Evolutionary conservation across 1,140 invertebrate genomes (phyloP).

Genomic region (Mercenaria mercenaria): DNA sequence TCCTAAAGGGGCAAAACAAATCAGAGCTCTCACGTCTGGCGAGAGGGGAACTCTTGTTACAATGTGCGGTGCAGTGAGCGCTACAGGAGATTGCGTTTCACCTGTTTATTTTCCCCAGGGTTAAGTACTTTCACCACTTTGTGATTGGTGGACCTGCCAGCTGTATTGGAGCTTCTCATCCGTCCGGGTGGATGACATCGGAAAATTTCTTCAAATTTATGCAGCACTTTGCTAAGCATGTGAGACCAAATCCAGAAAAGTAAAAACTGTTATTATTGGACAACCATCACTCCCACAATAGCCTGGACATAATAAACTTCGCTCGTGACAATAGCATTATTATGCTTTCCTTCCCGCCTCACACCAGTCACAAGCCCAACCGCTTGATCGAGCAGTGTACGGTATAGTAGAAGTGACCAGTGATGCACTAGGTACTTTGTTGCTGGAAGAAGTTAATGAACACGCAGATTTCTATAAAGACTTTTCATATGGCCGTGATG

Average conservation of each 20-base stretch:
- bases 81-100: too few relatives aligned
- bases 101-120: background rate
- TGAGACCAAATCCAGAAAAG: too few relatives aligned
- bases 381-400: conserved; percentile 36
- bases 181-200: background rate
- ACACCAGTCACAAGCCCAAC: too few relatives aligned
- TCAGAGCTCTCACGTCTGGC: background rate
- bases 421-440: background rate
- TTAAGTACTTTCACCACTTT: background rate
- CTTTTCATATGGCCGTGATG: too few relatives aligned
- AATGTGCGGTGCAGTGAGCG: too few relatives aligned
- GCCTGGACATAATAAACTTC: conserved; percentile 2
- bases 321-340: too few relatives aligned
- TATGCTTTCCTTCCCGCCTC: too few relatives aligned
- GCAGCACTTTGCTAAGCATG: conserved; percentile 86
- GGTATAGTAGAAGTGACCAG: conserved; percentile 33
- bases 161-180: background rate
- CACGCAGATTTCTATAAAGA: too few relatives aligned
- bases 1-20: background rate
- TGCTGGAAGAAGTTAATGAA: background rate
- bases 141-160: background rate
- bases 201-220: background rate
- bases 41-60: too few relatives aligned
- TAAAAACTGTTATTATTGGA: too few relatives aligned
- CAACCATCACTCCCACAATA: conserved; percentile 70